phyloP scores from a whole-genome alignment of 2,113 vertebrate genomes.

The Xenopus laevis region DNA sequence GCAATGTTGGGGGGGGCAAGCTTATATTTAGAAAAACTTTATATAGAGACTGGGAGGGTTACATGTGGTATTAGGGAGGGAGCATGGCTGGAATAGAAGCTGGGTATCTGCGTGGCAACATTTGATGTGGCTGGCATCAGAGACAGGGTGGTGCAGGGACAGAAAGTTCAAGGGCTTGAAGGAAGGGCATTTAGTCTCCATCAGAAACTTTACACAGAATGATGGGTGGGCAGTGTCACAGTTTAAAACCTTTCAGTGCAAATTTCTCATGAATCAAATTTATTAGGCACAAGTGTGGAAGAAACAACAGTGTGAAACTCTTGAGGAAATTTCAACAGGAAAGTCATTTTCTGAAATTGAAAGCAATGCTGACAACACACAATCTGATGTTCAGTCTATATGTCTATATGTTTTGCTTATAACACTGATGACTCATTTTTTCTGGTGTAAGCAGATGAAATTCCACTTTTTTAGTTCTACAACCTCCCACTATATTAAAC shows the following conservation, averaged over 20 bases:
- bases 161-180: slow-evolving; percentile 41
- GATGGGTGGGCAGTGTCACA: background rate
- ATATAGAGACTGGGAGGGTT: slow-evolving; percentile 43
- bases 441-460: too few relatives aligned
- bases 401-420: too few relatives aligned
- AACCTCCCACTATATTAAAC: too few relatives aligned
- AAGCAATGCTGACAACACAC: too few relatives aligned
- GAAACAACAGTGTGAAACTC: too few relatives aligned
- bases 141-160: slow-evolving; percentile 44
- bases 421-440: too few relatives aligned
- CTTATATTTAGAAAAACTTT: slow-evolving; percentile 47
- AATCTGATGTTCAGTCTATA: too few relatives aligned
- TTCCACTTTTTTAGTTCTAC: too few relatives aligned
- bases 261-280: background rate
- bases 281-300: too few relatives aligned
- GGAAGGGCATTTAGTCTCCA: slow-evolving; percentile 31
- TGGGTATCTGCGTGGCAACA: slow-evolving; percentile 44
- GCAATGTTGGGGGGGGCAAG: slow-evolving; percentile 42
- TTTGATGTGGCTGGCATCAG: slow-evolving; percentile 43
- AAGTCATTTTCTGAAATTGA: too few relatives aligned
- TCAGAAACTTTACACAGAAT: slow-evolving; percentile 11
- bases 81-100: slow-evolving; percentile 17
- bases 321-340: too few relatives aligned
- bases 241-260: slow-evolving; percentile 11
- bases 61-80: slow-evolving; percentile 38